Base-by-base conservation (phyloP, 2,797 vertebrate species). In the Gouania willdenowi region DNA sequence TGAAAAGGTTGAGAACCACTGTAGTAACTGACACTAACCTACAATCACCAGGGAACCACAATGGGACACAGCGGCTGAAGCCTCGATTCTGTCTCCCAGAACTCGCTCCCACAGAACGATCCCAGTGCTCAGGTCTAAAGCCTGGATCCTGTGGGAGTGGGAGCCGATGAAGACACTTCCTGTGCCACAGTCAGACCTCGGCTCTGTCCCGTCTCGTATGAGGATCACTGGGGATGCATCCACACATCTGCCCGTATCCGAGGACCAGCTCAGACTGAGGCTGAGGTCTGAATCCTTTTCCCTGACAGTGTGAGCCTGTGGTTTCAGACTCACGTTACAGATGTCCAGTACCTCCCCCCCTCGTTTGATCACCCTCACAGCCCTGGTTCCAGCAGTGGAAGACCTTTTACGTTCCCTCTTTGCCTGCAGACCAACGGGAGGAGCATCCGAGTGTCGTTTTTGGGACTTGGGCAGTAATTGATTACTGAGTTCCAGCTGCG, bases 181-280 rank as follows among this genome's bases (percentile, higher is more conserved):
- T 43, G 16, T 13, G 18, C 7, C 2, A 11, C 1, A 25, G 1
- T 15, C 30, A 1, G 84, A 33, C 0, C 17, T 6, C 21, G 22
- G 26, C 2, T 62, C 73, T 1, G 8, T 4, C 8, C 17, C 0
- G 21, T 41, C 38, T 5, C n/a, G 47, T 26, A 90, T 15, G 6
- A 95, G 8, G 35, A 98, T 32, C 31, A 94, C 78, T 0, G 97
- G 93, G 0, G 97, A 98, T 3, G 96, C 94, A 11, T 99, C 97
- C 33, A 99, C 93, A 58, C 97, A 99, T 53, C 90, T 91, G 46
- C 91, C 88, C 0, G 92, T 94, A 66, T 98, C 90, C 7, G 92
- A 92, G 28, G 71, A 90, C 97, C 97, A 99, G 38, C 83, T 84
- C 64, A 91, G 0, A 0, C 20, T 4, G 3, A 95, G 64, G 2